These are phyloP conservation scores for Keiferia lycopersicella DNA, from an alignment of 2,888 invertebrate genomes.

Conservation along the genomic window DNA sequence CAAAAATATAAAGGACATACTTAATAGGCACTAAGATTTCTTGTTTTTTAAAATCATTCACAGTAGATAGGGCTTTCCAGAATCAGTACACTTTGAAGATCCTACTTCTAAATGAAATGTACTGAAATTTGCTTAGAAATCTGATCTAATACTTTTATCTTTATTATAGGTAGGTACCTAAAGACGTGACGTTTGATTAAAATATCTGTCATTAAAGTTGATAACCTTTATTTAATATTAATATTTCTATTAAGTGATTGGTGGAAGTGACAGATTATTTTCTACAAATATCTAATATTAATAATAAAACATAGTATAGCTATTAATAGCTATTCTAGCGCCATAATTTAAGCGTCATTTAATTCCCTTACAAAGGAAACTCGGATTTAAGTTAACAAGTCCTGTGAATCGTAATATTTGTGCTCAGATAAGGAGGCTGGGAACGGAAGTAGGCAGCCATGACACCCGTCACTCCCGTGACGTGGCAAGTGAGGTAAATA, in stretches of 20 bases:
- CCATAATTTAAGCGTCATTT: background rate
- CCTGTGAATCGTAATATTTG: constrained; percentile 73
- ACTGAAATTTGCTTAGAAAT: background rate
- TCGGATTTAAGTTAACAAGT: constrained; percentile 21
- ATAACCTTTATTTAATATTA: background rate
- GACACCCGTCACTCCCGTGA: constrained; percentile 58
- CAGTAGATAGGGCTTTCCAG: too few species aligned
- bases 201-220: background rate
- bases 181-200: background rate
- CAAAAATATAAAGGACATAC: too few species aligned
- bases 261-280: background rate
- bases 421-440: constrained; percentile 66
- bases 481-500: constrained; percentile 53
- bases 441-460: constrained; percentile 66
- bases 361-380: constrained; percentile 17
- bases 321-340: background rate
- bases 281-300: background rate
- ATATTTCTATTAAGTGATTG: background rate
- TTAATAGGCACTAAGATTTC: too few species aligned
- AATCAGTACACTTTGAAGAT: too few species aligned
- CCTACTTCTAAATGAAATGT: too few species aligned
- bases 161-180: too few species aligned
- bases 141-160: too few species aligned
- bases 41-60: too few species aligned
- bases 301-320: too few species aligned